phyloP scores from a whole-genome alignment of 1,140 invertebrate genomes.

The Chelonus insularis region DNA sequence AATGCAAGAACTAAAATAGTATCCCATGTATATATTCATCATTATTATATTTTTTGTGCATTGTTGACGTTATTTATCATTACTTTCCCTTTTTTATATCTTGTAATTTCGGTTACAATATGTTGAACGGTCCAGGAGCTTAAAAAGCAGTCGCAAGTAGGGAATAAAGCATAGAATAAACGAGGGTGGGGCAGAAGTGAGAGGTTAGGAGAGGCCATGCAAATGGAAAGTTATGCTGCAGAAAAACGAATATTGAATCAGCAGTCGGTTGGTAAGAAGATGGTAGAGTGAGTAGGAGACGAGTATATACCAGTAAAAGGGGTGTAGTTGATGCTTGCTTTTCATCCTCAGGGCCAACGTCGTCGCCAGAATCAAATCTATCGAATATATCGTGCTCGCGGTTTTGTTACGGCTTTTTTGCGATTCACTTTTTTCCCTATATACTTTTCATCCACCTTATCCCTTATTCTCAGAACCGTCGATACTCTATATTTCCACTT shows the following conservation, averaged over 20 bases:
- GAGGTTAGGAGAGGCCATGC: constrained; percentile 43
- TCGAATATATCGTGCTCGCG: background rate
- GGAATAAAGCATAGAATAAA: constrained; percentile 21
- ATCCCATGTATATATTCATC: too few species aligned
- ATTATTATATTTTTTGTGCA: too few species aligned
- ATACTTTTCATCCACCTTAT: too few species aligned
- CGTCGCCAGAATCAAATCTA: constrained; percentile 39
- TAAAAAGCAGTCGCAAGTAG: constrained; percentile 6
- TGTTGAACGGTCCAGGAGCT: constrained; percentile 32
- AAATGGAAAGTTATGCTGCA: constrained; percentile 58
- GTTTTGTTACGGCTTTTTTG: background rate
- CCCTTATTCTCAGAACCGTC: too few species aligned
- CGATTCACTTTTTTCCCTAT: background rate
- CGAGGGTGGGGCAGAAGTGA: constrained; percentile 16
- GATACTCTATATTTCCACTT: too few species aligned
- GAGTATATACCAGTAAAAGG: background rate
- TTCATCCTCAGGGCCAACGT: constrained; percentile 47
- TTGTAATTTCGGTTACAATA: constrained; percentile 40
- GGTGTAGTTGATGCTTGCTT: constrained; percentile 43
- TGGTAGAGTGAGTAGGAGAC: constrained; percentile 21
- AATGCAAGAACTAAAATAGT: too few species aligned
- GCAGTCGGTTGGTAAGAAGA: constrained; percentile 34
- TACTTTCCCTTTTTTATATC: constrained; percentile 38
- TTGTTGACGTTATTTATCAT: too few species aligned
- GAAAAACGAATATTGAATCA: constrained; percentile 60